Base-by-base conservation (phyloP, 2,888 invertebrate species). In the Automeris io region DNA sequence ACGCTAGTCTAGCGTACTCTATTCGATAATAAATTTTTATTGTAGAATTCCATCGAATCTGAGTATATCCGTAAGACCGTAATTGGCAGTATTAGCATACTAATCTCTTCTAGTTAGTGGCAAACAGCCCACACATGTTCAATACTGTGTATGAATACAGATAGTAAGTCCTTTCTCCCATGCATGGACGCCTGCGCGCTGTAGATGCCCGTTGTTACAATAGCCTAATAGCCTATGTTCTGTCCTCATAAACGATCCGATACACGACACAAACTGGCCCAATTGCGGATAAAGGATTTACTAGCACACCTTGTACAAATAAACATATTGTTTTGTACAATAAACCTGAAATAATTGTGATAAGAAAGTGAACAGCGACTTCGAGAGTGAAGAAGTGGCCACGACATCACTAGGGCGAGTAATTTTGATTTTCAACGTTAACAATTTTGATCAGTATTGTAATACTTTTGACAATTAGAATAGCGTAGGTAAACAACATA, bases 381-480 rank as follows among this genome's bases (percentile, higher is more conserved):
- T 54, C 72, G 66, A 67, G 74, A 65, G 69, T 62, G 71, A 67
- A 74, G 73, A 61, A 74, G 67, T 72, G 70, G 61, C 81, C 65
- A 55, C 75, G 63, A 55, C 82, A 69, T 48, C 56, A 63, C 63
- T 82, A 83, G 83, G 85, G 86, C 86, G 85, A 86, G 86, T 86
- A 86, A 86, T 56, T 77, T 81, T 77, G 67, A 61, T 66, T 75
- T 72, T 72, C 66, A 79, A 76, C 71, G 70, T 77, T 73, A 65
- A 62, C 52, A 60, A 68, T 64, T 77, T 81, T 79, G 64, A 66
- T 67, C 61, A 65, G 51, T 67, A 65, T 57, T 55, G 65, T 67
- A 70, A 64, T 61, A 63, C 52, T 57, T 74, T 75, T 62, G 60
- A 59, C 48, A 65, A 47, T 63, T 85, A 83, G 83, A 66, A 72